phyloP scores from a whole-genome alignment of 2,888 invertebrate genomes.

The Sarcophaga carnaria region DNA sequence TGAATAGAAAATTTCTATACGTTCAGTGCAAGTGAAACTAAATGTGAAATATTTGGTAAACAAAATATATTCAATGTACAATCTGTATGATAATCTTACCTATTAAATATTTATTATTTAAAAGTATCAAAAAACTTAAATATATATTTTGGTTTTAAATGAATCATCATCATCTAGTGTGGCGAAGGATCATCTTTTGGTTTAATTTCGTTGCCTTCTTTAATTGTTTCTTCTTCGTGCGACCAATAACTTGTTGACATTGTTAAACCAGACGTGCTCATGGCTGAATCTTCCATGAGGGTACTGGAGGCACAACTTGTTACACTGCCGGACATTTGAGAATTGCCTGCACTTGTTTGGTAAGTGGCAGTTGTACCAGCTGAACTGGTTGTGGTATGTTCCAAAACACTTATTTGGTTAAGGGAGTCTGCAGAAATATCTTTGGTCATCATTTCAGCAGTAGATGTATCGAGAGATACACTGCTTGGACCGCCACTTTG shows the following conservation, averaged over 20 bases:
- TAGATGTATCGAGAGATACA: conserved; percentile 67
- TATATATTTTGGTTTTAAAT: conserved; percentile 15
- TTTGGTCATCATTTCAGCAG: conserved; percentile 76
- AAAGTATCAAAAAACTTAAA: conserved; percentile 53
- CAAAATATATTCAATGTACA: not conserved
- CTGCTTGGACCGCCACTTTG: conserved; percentile 68
- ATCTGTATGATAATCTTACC: conserved; percentile 51
- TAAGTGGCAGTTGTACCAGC: conserved; percentile 92
- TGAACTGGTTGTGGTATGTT: conserved; percentile 86
- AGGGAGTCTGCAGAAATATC: conserved; percentile 81
- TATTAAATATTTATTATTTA: conserved; percentile 47
- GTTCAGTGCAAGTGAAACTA: not conserved
- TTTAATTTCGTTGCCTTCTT: conserved; percentile 70
- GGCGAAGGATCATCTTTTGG: conserved; percentile 22
- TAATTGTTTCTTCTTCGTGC: conserved; percentile 76
- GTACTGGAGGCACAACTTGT: conserved; percentile 93
- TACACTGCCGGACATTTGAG: conserved; percentile 92
- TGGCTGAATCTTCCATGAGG: conserved; percentile 85
- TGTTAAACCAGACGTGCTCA: conserved; percentile 71
- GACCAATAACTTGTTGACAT: conserved; percentile 77
- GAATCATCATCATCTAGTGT: conserved; percentile 39
- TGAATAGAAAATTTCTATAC: not conserved
- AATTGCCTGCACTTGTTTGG: conserved; percentile 92
- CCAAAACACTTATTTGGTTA: conserved; percentile 83
- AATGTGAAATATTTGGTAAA: not conserved